Evolutionary conservation across 2,113 vertebrate genomes (phyloP).

Genomic region (Saccopteryx bilineata): DNA sequence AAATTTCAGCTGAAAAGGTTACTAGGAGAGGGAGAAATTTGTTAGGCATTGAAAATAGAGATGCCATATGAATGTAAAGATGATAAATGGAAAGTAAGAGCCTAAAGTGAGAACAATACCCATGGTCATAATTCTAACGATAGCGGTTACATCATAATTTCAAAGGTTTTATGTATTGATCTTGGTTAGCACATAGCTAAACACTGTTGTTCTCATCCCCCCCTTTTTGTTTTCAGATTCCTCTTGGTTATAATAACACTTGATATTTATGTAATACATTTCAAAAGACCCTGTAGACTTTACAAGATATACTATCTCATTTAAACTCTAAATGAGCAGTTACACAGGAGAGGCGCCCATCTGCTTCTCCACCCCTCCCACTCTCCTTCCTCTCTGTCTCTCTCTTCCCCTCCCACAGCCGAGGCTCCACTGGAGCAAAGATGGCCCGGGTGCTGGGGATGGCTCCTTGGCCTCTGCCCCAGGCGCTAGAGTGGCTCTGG

Average conservation of each 20-base stretch:
- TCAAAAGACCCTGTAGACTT: conserved; percentile 20
- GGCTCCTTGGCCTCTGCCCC: too few species aligned
- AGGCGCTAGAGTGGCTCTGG: too few species aligned
- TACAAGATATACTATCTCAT: background rate
- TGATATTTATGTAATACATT: conserved; percentile 37
- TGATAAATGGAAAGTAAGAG: conserved; percentile 52
- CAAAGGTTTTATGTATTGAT: conserved; percentile 49
- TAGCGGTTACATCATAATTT: conserved; percentile 41
- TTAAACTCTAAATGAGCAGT: too few species aligned
- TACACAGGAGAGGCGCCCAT: too few species aligned
- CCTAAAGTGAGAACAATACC: conserved; percentile 41
- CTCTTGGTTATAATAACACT: conserved; percentile 45
- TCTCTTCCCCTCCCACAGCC: too few species aligned
- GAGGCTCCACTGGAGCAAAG: too few species aligned
- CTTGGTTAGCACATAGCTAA: background rate
- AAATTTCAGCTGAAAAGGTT: conserved; percentile 64
- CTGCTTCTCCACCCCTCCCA: too few species aligned
- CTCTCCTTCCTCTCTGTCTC: too few species aligned
- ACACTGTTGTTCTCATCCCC: background rate
- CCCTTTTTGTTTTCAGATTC: conserved; percentile 27
- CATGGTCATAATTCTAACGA: conserved; percentile 34
- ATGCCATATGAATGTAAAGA: conserved; percentile 56
- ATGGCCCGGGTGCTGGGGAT: too few species aligned
- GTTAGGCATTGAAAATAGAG: conserved; percentile 59
- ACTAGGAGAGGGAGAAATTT: conserved; percentile 23